Evolutionary conservation across 2,888 invertebrate species (phyloP).

Genomic region (Matsumyia berberina): DNA sequence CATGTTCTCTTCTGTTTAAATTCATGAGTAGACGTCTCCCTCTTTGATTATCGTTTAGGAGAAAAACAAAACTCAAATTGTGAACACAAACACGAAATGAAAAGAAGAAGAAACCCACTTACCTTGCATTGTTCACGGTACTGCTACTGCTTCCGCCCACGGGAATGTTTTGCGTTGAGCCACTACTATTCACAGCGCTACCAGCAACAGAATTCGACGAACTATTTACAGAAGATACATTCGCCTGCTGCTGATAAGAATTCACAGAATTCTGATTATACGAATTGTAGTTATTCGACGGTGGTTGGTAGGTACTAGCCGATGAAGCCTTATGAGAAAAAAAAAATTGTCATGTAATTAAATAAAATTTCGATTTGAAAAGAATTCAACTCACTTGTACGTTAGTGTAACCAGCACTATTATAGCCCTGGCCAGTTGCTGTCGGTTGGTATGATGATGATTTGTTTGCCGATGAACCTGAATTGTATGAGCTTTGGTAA

Average conservation of each 20-base stretch:
- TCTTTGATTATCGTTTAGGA: conserved; percentile 6
- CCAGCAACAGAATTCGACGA: conserved; percentile 79
- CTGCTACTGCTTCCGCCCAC: conserved; percentile 82
- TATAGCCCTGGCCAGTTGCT: conserved; percentile 82
- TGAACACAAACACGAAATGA: conserved; percentile 1
- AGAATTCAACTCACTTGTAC: conserved; percentile 79
- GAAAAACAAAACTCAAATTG: conserved; percentile 14
- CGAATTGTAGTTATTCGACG: conserved; percentile 82
- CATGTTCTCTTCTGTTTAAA: conserved; percentile 5
- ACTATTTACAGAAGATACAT: conserved; percentile 79
- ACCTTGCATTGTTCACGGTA: conserved; percentile 82
- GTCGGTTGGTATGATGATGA: conserved; percentile 82
- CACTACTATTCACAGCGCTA: conserved; percentile 78
- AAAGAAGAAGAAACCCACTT: conserved; percentile 68
- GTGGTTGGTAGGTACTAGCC: conserved; percentile 83
- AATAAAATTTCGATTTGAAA: background rate
- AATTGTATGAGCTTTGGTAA: conserved; percentile 83
- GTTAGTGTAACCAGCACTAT: conserved; percentile 82
- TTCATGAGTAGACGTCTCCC: conserved; percentile 31
- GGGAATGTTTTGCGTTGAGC: conserved; percentile 84
- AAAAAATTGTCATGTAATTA: background rate
- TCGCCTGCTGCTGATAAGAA: conserved; percentile 83
- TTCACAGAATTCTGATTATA: conserved; percentile 84
- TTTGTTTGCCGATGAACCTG: conserved; percentile 80
- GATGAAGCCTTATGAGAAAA: conserved; percentile 79